Evolutionary conservation across 2,113 vertebrate species (phyloP), one percentile per base, ranked within the genome.

Genomic region (Heterotis niloticus): DNA sequence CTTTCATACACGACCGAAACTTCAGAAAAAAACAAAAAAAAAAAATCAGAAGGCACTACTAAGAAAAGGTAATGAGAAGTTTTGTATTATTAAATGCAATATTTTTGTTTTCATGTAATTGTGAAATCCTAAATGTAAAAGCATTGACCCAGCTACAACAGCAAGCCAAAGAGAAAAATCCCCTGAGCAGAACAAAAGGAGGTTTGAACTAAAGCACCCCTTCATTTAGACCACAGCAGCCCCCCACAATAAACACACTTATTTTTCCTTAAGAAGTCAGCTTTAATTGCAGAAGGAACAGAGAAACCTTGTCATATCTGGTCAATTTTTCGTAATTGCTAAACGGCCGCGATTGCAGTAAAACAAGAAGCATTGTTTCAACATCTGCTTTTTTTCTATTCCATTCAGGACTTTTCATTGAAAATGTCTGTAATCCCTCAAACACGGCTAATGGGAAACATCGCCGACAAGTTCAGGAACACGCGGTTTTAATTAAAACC

Each of bases 381-480:
- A 91, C 89, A 91, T 91, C 90, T 93, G 91, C 80, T 86, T 89
- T 44, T 44, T 92, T 92, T 86, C 84, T 86, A 91, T 93, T 90
- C 88, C 86, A 88, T 90, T 86, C 89, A 82, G 86, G 87, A 90
- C 86, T 90, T 44, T 90, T 89, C 84, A 88, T 88, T 88, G 85
- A 86, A 88, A 84, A 90, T 84, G 88, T 89, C 90, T 90, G 89
- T 88, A 90, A 92, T 92, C 89, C 89, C 85, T 90, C 88, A 92
- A 90, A 91, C 85, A 88, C 89, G 88, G 90, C 89, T 90, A 91
- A 91, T 90, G 86, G 88, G 87, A 90, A 91, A 89, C 87, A 91
- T 91, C 88, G 90, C 87, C 86, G 79, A 80, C 83, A 90, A 83
- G 84, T 91, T 90, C 80, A 34, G 84, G 81, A 89, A 87, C 88